Evolutionary conservation across 2,888 invertebrate genomes (phyloP), one percentile per base, ranked within the genome.

Genomic region (Hylaea fasciaria): DNA sequence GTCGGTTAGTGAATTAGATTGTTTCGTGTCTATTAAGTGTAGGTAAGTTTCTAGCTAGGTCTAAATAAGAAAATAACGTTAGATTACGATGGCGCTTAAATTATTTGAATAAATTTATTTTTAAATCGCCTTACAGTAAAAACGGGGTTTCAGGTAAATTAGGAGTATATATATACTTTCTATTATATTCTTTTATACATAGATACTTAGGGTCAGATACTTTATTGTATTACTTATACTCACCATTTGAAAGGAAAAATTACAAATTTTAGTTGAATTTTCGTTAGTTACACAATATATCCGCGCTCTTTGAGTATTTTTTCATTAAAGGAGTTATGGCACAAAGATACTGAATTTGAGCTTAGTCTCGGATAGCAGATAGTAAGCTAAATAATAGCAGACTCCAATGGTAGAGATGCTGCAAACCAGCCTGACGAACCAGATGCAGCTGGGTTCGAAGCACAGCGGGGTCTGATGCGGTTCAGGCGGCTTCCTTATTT

Each of bases 331-430:
- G 60, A 60, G 65, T 68, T 56, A 76, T 4, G 81, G 78, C 0
- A 89, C 66, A 72, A 90, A 91, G 5, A 90, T 41, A 12, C 87
- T 84, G 65, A 91, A 91, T 54, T 82, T 87, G 0, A 91, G 77
- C 54, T 90, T 91, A 1, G 88, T 85, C 1, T 83, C 78, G 3
- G 79, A 70, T 32, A 91, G 70, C 0, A 91, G 76, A 0, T 80
- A 49, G 50, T 87, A 91, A 0, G 89, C 91, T 16, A 76, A 84
- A 61, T 83, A 88, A 56, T 89, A 89, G 65, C 89, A 89, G 0
- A 86, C 32, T 0, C 81, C 85, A 4, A 91, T 77, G 1, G 83
- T 79, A 0, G 71, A 0, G 4, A 89, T 79, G 56, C 84, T 85
- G 16, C 74, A 65, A 0, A 88, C 59, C 0, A 91, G 58, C 1